phyloP scores from a whole-genome alignment of 2,797 vertebrate genomes.

The Sandelia bainsii region DNA sequence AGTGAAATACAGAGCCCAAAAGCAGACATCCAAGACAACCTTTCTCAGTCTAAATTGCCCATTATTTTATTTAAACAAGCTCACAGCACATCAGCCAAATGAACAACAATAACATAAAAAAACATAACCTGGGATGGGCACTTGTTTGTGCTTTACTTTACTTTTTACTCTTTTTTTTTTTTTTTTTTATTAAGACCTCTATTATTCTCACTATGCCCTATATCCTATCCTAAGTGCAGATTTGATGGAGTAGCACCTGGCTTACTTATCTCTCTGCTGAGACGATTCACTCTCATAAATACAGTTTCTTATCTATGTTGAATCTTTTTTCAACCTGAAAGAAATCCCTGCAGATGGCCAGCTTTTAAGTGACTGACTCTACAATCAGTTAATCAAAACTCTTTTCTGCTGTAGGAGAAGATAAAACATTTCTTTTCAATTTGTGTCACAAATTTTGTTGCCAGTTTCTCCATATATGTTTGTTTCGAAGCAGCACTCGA shows the following conservation, averaged over 20 bases:
- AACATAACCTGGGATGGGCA: constrained; percentile 21
- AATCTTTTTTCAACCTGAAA: constrained; percentile 60
- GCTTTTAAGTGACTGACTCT: constrained; percentile 45
- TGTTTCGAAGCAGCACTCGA: constrained; percentile 72
- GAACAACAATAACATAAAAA: constrained; percentile 12
- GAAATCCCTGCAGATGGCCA: constrained; percentile 34
- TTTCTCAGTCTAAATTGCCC: constrained; percentile 20
- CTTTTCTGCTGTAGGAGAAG: constrained; percentile 17
- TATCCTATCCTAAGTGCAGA: constrained; percentile 34
- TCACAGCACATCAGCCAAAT: constrained; percentile 1
- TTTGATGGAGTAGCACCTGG: constrained; percentile 37
- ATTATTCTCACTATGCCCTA: constrained; percentile 34
- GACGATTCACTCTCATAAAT: constrained; percentile 37
- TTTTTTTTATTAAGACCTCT: too few species aligned
- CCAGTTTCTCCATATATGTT: constrained; percentile 66
- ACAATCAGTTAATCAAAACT: constrained; percentile 33
- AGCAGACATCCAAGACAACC: constrained; percentile 9
- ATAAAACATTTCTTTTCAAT: constrained; percentile 47
- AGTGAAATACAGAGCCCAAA: constrained; percentile 23
- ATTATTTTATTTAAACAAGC: constrained; percentile 41
- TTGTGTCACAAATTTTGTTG: constrained; percentile 33
- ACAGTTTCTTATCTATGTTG: constrained; percentile 31
- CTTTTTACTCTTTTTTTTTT: constrained; percentile 30
- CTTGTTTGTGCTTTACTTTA: constrained; percentile 31
- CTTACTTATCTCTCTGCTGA: constrained; percentile 39